phyloP scores from a whole-genome alignment of 2,797 vertebrate species.

The Pitangus sulphuratus region DNA sequence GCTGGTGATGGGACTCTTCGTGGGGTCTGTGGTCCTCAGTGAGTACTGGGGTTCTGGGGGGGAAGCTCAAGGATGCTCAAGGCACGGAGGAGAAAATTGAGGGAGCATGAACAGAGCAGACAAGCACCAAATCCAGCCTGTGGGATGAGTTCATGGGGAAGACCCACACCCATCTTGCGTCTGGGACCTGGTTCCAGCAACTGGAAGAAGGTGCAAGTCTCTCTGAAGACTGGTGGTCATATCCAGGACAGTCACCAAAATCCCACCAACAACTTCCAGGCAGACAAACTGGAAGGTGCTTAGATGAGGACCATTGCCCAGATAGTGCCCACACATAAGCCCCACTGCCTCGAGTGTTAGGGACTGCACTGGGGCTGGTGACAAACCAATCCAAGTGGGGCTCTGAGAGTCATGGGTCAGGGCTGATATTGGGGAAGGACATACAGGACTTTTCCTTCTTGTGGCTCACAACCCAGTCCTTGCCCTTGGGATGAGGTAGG shows the following conservation, averaged over 20 bases:
- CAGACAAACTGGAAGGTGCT: not conserved
- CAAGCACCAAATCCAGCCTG: rapidly evolving
- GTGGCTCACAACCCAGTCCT: not conserved
- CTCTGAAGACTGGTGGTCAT: not conserved
- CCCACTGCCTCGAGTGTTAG: not conserved
- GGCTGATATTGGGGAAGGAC: not conserved
- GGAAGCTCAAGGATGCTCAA: not conserved
- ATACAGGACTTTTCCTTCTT: not conserved
- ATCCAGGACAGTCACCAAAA: not conserved
- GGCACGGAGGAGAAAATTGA: not conserved
- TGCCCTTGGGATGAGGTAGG: not conserved
- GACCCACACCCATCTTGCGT: rapidly evolving
- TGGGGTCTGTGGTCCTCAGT: conserved; percentile 89
- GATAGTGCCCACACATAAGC: not conserved
- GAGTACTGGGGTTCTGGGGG: conserved; percentile 62
- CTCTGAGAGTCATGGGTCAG: rapidly evolving
- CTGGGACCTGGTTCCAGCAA: not conserved
- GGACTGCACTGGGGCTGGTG: not conserved
- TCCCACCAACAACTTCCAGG: rapidly evolving
- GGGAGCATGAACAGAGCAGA: not conserved
- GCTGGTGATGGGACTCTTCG: conserved; percentile 84
- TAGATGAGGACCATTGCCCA: not conserved
- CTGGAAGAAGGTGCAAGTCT: not conserved
- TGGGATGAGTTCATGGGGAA: not conserved
- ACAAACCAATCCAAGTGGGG: not conserved